Evolutionary conservation across 2,113 vertebrate genomes (phyloP).

Genomic region (Apodemus sylvaticus): DNA sequence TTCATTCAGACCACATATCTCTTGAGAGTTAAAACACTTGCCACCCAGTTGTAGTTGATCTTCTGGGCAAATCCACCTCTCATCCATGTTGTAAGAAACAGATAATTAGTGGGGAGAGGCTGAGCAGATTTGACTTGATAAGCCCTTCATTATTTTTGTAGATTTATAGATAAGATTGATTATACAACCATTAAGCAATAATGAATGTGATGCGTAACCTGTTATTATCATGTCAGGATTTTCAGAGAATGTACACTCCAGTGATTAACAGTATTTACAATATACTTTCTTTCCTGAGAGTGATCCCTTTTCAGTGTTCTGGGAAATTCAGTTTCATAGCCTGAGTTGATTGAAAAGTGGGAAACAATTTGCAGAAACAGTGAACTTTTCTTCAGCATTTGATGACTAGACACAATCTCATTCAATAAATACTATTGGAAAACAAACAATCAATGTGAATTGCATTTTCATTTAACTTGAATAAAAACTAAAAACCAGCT

Average conservation of each 20-base stretch:
- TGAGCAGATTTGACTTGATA: slow-evolving; percentile 37
- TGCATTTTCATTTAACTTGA: slow-evolving; percentile 7
- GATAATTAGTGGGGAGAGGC: not conserved
- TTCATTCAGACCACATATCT: not conserved
- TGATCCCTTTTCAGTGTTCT: not conserved
- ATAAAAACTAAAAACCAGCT: not conserved
- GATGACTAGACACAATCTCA: not conserved
- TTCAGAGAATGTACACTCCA: not conserved
- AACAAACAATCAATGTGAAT: not conserved
- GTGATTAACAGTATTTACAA: not conserved
- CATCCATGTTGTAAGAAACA: slow-evolving; percentile 7
- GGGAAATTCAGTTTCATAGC: not conserved
- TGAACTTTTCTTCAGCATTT: not conserved
- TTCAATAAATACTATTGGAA: not conserved
- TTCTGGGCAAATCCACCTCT: not conserved
- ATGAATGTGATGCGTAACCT: not conserved
- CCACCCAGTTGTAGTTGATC: not conserved
- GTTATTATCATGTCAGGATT: not conserved
- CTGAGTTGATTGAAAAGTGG: not conserved
- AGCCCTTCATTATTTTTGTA: slow-evolving; percentile 45
- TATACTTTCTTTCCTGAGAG: not conserved
- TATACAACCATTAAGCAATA: slow-evolving; percentile 27
- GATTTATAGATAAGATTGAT: slow-evolving; percentile 55
- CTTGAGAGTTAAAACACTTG: slow-evolving; percentile 21
- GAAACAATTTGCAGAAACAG: not conserved